A percentile compares a stretch with the other conserved stretches of the same genome.
Conservation (phyloP, 2,113 vertebrate genomes). For the Ramphastos sulfuratus region DNA sequence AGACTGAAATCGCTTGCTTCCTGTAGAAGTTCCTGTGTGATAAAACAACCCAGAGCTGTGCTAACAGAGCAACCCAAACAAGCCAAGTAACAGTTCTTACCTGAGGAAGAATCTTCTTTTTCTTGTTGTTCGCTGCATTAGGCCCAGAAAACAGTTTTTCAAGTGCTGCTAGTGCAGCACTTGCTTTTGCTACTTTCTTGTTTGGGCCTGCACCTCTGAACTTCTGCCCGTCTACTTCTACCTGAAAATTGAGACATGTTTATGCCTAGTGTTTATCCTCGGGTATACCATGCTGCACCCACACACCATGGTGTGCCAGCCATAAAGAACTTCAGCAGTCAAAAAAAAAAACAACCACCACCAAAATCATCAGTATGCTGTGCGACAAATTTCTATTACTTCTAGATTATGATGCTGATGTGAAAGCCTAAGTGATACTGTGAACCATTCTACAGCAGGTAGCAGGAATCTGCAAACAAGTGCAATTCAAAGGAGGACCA, state of each 20-base stretch:
- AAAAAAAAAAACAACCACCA: background rate
- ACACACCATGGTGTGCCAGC: background rate
- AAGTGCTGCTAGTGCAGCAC: slow-evolving; percentile 94
- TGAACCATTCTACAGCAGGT: background rate
- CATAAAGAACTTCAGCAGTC: background rate
- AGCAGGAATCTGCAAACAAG: background rate
- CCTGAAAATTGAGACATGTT: slow-evolving; percentile 77
- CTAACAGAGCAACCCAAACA: background rate
- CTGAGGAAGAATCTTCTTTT: slow-evolving; percentile 97
- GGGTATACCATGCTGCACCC: background rate
- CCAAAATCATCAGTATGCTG: background rate
- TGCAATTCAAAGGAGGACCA: background rate
- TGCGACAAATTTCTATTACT: background rate
- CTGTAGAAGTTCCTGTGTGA: background rate
- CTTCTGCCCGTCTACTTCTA: slow-evolving; percentile 99
- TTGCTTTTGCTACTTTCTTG: slow-evolving; percentile 99
- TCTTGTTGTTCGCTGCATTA: slow-evolving; percentile 95
- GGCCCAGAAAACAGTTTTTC: slow-evolving; percentile 98
- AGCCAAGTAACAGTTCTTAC: slow-evolving; percentile 66
- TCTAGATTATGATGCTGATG: background rate
- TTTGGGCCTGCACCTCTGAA: slow-evolving; percentile 98
- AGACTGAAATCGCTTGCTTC: background rate
- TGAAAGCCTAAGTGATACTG: background rate
- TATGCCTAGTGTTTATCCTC: background rate
- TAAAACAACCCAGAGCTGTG: background rate